These are phyloP conservation scores for Anolis apletophallus DNA, from an alignment of 2,797 vertebrate genomes.

Conservation along the genomic window DNA sequence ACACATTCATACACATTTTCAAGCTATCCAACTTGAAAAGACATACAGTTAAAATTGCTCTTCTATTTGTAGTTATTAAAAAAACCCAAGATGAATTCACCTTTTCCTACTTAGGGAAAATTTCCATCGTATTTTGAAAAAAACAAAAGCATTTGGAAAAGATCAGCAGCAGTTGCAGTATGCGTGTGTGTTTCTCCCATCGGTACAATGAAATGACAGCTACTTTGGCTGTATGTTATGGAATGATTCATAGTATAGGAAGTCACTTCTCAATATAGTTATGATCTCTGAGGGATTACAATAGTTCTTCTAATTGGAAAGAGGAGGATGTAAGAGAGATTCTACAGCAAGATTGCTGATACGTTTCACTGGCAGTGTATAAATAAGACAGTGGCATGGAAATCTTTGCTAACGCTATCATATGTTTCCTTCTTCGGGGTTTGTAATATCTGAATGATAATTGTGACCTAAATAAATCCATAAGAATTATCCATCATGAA, in stretches of 20 bases:
- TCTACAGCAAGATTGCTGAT: background rate
- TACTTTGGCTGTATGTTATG: background rate
- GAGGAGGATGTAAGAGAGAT: background rate
- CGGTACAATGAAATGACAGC: background rate
- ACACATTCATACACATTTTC: background rate
- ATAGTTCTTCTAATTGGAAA: background rate
- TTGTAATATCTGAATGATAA: background rate
- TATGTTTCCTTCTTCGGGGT: background rate
- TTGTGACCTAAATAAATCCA: conserved; percentile 12
- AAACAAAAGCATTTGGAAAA: background rate
- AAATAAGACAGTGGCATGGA: background rate
- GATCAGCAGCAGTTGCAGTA: background rate
- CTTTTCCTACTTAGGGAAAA: background rate
- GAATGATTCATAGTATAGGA: background rate
- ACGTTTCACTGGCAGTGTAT: conserved; percentile 8
- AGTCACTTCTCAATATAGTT: background rate
- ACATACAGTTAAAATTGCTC: no score
- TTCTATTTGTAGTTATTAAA: no score
- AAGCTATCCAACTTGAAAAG: no score
- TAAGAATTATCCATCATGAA: background rate
- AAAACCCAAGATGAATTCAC: no score
- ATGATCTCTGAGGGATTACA: background rate
- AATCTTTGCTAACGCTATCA: background rate
- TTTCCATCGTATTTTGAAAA: background rate
- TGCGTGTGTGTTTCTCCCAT: background rate